Base-by-base conservation (phyloP, 2,888 invertebrate genomes). In the Ommatoiulus sabulosus region DNA sequence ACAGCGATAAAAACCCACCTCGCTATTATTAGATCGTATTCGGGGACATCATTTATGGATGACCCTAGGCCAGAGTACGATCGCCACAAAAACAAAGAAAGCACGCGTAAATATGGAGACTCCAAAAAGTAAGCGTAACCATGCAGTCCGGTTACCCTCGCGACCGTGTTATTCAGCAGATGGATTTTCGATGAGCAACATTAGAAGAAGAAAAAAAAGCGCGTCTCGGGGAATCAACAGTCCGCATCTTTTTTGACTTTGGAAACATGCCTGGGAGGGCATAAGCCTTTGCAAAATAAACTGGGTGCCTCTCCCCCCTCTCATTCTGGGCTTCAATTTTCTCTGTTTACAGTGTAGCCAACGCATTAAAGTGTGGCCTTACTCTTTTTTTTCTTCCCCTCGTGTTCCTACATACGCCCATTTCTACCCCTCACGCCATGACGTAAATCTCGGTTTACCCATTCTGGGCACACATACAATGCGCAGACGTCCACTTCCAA, bases 301-400 rank as follows among this genome's bases (percentile, higher is more conserved):
- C 44, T 85, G 85, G 44, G 85, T 10, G 43, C 85, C 85, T 44
- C 85, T 85, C 85, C 85, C 85, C 35, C 85, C 43, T 85, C 85
- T 44, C n/a, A 44, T n/a, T 44, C 44, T 85, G 85, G 84, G 88
- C 88, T 63, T 88, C 88, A 88, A 88, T 80, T 88, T 88, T 44
- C 63, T 35, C 43, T 88, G 88, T 88, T 88, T 88, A 88, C 88
- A 84, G 63, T 84, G 88, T 88, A 84, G 84, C 88, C 63, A 88
- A 88, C 52, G 88, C 88, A 63, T 88, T 88, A 88, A 88, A 88
- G 88, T 80, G 88, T 84, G 84, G 63, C 48, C 48, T 72, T 63
- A 44, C 87, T 63, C 35, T 88, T 44, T 80, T 80, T 84, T 46
- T 46, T n/a, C 24, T 15, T 20, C 88, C 88, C 84, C 84, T 80